phyloP scores from a whole-genome alignment of 2,797 vertebrate species.

The Oceanodroma leucorhoa region DNA sequence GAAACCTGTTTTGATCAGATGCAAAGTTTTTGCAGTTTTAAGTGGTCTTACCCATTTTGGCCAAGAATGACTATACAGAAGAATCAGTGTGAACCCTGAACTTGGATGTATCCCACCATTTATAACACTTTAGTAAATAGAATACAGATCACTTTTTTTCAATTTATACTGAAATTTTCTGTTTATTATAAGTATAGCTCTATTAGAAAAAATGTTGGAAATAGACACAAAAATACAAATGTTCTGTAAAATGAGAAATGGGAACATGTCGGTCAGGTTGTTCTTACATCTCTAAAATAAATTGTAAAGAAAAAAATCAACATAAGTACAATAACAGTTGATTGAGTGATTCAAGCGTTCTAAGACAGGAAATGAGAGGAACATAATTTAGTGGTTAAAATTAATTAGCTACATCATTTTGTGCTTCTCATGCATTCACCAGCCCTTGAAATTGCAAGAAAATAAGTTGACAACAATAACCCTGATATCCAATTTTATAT shows the following conservation, averaged over 20 bases:
- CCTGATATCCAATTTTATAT: neutral
- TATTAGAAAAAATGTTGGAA: neutral
- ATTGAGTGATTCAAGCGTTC: neutral
- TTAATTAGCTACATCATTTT: neutral
- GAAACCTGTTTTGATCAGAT: neutral
- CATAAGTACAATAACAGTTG: neutral
- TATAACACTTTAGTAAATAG: neutral
- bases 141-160: neutral
- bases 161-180: neutral
- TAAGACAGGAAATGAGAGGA: neutral
- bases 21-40: neutral
- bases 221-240: neutral
- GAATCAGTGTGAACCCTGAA: neutral
- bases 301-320: neutral
- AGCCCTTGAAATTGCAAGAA: neutral
- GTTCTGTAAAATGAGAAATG: neutral
- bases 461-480: neutral
- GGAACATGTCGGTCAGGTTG: neutral
- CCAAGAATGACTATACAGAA: neutral
- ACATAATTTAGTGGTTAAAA: neutral
- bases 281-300: neutral
- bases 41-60: neutral
- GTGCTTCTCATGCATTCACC: neutral
- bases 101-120: neutral
- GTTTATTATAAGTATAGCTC: neutral